Base-by-base conservation (phyloP, 2,113 vertebrate species). In the Phyllostomus hastatus region DNA sequence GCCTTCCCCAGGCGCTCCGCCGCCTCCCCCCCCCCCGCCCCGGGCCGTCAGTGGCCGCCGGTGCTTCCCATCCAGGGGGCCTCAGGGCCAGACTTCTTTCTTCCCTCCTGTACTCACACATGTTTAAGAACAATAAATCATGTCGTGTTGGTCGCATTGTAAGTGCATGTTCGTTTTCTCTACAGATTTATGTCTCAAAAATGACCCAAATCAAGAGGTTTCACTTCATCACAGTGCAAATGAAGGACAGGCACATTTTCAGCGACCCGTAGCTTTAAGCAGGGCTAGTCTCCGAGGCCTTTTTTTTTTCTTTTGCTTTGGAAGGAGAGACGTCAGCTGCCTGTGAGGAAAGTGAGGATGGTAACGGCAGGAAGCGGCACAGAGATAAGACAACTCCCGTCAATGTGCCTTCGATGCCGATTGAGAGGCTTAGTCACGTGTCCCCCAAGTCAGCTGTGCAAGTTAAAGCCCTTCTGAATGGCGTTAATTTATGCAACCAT, bases 111-210 rank as follows among this genome's bases (percentile, higher is more conserved):
- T 95, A 88, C 88, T 81, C 73, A 72, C 52, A 85, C 70, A 43
- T 35, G 38, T 54, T 54, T 59, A 35, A 91, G 66, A 73, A 87
- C 83, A 95, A 94, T 96, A 92, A 97, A 95, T 96, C 91, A 88
- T 41, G 93, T 28, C 17, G 20, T 69, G 41, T 57, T n/a, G 69
- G 70, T 57, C 66, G 31, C 91, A 88, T 95, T 95, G 76, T 52
- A 96, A 90, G 96, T 95, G 94, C 96, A 97, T 69, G 93, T 88
- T 93, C 91, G 80, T 90, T 95, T 94, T 87, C 75, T 95, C 75
- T 84, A 4, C 87, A 90, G 95, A 91, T 95, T 91, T 94, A 90
- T 92, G 79, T 95, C 64, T 91, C 16, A 0, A 78, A 94, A 91
- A 87, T 91, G 50, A 86, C 93, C 97, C 86, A 93, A 87, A 93